phyloP scores from a whole-genome alignment of 2,888 invertebrate species.

The Stenichneumon culpator region DNA sequence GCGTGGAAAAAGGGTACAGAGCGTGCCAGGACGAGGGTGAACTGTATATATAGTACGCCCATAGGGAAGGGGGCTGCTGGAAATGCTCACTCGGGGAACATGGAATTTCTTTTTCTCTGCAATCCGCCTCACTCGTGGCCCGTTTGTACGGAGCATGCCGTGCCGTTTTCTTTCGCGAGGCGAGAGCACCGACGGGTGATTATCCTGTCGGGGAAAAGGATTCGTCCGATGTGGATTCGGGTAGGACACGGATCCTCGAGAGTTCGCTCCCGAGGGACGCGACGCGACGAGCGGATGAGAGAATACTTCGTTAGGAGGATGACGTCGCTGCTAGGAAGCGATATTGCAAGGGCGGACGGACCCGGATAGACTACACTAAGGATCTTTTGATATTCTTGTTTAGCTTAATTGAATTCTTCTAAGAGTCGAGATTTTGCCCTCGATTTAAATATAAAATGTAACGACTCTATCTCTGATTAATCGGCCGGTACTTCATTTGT shows the following conservation, averaged over 20 bases:
- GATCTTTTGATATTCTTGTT: neutral
- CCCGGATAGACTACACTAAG: neutral
- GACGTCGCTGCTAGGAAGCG: conserved; percentile 3
- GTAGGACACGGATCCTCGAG: conserved; percentile 35
- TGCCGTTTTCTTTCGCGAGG: conserved; percentile 22
- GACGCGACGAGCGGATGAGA: conserved; percentile 35
- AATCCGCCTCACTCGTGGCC: conserved; percentile 25
- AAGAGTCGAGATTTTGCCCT: neutral
- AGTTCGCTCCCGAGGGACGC: neutral
- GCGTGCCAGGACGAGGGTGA: conserved; percentile 12
- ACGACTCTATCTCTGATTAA: neutral
- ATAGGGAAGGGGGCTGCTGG: neutral
- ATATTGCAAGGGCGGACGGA: neutral
- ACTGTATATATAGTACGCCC: neutral
- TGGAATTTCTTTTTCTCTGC: conserved; percentile 50
- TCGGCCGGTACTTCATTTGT: too few relatives aligned
- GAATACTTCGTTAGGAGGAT: conserved; percentile 69
- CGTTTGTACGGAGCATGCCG: conserved; percentile 39
- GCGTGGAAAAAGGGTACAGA: conserved; percentile 35
- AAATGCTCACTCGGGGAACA: conserved; percentile 44
- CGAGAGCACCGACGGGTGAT: conserved; percentile 42
- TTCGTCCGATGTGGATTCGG: conserved; percentile 42
- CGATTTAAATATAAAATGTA: neutral
- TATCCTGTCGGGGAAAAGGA: conserved; percentile 52
- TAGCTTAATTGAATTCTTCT: neutral